A percentile compares a stretch with the other conserved stretches of the same genome.
phyloP scores from a whole-genome alignment of 2,797 vertebrate species.

The Gambelia wislizenii region DNA sequence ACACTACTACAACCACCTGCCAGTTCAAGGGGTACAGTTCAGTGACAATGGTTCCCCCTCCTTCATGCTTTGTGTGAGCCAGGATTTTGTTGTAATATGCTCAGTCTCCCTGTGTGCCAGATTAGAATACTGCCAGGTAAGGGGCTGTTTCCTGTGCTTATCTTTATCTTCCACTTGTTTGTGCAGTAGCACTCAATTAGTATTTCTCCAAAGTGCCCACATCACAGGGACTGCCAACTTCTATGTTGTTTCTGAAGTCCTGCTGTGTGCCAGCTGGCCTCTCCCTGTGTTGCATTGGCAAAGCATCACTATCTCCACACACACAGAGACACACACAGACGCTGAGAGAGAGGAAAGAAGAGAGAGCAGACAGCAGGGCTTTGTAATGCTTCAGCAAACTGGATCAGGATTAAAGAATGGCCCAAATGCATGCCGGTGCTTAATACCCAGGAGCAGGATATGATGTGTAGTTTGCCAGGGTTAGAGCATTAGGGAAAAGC shows the following conservation, averaged over 20 bases:
- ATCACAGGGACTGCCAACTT: background rate
- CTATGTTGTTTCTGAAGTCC: background rate
- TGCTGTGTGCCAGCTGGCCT: constrained; percentile 33
- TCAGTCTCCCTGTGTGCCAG: background rate
- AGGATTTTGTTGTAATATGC: background rate
- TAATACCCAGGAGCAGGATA: background rate
- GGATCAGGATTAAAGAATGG: background rate
- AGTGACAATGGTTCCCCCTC: no score
- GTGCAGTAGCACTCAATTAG: background rate
- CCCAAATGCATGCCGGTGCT: background rate
- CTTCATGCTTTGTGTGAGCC: no score
- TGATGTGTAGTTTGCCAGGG: background rate
- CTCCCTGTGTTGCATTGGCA: background rate
- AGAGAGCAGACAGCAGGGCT: background rate
- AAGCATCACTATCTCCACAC: background rate
- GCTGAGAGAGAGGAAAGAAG: no score
- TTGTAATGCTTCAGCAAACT: background rate
- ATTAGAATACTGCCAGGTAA: background rate
- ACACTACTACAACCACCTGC: background rate
- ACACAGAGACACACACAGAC: background rate
- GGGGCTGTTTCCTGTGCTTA: background rate
- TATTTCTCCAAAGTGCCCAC: background rate
- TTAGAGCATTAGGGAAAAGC: background rate
- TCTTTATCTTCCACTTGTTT: background rate
- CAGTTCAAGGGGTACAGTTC: background rate